These are phyloP conservation scores for Sarcophaga peregrina DNA, from an alignment of 1,140 invertebrate genomes.

Conservation along the genomic window DNA sequence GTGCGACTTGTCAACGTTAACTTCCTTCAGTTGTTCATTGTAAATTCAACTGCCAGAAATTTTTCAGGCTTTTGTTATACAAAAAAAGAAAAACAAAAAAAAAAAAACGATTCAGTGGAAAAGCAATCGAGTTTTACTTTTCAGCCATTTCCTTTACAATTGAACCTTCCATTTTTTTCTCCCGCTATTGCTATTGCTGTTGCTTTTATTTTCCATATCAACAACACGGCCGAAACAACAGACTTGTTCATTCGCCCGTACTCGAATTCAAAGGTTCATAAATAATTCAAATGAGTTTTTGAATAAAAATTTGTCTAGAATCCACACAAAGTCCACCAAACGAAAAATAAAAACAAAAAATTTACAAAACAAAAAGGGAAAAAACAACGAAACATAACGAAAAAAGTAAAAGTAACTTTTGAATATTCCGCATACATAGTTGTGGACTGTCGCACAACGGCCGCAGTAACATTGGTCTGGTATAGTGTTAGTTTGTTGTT, in stretches of 20 bases:
- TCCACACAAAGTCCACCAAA: slow-evolving; percentile 7
- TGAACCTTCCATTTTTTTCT: background rate
- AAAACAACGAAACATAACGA: no score
- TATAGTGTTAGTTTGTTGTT: no score
- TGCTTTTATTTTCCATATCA: background rate
- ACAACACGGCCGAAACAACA: background rate
- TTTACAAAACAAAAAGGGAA: no score
- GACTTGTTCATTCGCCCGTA: background rate
- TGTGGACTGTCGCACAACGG: no score
- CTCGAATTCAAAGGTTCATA: background rate
- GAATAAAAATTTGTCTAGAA: slow-evolving; percentile 9
- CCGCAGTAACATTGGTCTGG: no score
- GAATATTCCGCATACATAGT: no score
- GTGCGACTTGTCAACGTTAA: slow-evolving; percentile 65
- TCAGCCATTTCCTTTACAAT: background rate
- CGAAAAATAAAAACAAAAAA: background rate
- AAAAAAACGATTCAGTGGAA: background rate
- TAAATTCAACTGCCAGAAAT: slow-evolving; percentile 36
- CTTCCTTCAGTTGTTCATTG: slow-evolving; percentile 60
- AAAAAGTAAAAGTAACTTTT: no score
- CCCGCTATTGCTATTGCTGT: background rate
- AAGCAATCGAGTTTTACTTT: background rate
- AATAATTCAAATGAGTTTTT: slow-evolving; percentile 27
- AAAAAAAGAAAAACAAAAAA: background rate
- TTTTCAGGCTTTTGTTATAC: background rate